Percentiles rank a stretch among this genome's conserved stretches.
Conservation (phyloP, 2,888 invertebrate species). For the Acanthopleura granulata region DNA sequence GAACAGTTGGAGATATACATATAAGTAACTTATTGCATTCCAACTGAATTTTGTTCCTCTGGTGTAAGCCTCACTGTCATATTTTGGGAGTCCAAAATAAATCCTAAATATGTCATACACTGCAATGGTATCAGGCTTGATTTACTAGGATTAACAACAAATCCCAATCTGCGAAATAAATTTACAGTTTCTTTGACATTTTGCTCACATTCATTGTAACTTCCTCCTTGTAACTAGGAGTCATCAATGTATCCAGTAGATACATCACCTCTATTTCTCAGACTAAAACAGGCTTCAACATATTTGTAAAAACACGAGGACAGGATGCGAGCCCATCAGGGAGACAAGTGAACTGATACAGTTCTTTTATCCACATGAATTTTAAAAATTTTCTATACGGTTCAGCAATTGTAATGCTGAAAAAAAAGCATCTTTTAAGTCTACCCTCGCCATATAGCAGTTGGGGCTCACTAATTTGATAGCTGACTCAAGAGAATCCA, state of each 20-base stretch:
- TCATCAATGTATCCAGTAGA: constrained; percentile 35
- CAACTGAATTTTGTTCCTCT: background rate
- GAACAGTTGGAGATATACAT: no score
- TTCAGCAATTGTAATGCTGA: constrained; percentile 25
- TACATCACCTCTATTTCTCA: constrained; percentile 23
- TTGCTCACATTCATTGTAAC: constrained; percentile 21
- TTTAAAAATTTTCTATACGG: constrained; percentile 27
- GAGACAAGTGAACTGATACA: constrained; percentile 30
- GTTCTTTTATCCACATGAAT: constrained; percentile 26
- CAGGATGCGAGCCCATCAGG: constrained; percentile 29
- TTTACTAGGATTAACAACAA: constrained; percentile 27
- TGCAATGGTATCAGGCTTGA: constrained; percentile 20
- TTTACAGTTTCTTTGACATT: constrained; percentile 22
- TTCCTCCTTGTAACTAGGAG: constrained; percentile 20
- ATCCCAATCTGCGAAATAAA: constrained; percentile 21
- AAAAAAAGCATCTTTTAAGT: constrained; percentile 32
- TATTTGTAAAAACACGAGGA: constrained; percentile 31
- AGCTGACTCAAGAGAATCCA: no score
- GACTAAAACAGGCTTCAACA: constrained; percentile 31
- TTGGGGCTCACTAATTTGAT: no score
- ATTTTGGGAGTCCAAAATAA: background rate
- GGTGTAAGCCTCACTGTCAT: background rate
- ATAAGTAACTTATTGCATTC: background rate
- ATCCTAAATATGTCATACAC: background rate
- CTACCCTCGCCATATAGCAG: constrained; percentile 25